Conservation (phyloP, 2,888 invertebrate species). For the Drosophila atripex region DNA sequence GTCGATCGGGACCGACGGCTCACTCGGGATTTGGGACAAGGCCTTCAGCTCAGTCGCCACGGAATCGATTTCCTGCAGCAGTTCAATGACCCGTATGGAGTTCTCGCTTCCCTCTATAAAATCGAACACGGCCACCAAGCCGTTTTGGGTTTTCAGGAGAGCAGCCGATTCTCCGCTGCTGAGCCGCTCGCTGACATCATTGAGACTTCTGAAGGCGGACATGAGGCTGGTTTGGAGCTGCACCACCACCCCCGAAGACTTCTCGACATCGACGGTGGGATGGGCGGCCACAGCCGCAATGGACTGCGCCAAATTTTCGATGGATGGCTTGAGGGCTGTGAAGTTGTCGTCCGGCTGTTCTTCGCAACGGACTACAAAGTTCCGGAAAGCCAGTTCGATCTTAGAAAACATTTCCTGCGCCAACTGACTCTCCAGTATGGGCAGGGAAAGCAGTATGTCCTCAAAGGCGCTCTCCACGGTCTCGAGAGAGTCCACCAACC, state of each 20-base stretch:
- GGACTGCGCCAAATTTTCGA: conserved; percentile 65
- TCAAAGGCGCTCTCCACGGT: conserved; percentile 82
- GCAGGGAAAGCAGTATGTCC: conserved; percentile 80
- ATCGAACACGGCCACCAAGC: conserved; percentile 77
- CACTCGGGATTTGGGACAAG: conserved; percentile 33
- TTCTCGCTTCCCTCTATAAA: conserved; percentile 81
- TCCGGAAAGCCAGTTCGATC: conserved; percentile 68
- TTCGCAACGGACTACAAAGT: conserved; percentile 55
- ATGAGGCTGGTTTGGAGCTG: conserved; percentile 79
- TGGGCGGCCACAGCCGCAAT: conserved; percentile 66
- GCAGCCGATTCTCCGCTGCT: conserved; percentile 56
- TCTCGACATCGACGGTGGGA: conserved; percentile 74
- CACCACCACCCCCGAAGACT: conserved; percentile 75
- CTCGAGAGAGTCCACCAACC: conserved; percentile 77
- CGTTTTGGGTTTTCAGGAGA: conserved; percentile 73
- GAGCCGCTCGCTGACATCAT: conserved; percentile 73
- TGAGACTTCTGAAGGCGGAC: conserved; percentile 77
- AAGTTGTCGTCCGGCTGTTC: conserved; percentile 34
- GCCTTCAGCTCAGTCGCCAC: conserved; percentile 71
- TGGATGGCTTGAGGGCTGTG: conserved; percentile 41
- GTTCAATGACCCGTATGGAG: conserved; percentile 78
- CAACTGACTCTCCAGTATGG: conserved; percentile 83
- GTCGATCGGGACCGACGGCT: conserved; percentile 45
- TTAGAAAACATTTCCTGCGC: conserved; percentile 84
- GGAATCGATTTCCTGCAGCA: conserved; percentile 81